Conservation (phyloP, 2,113 vertebrate species). For the Martes martes region DNA sequence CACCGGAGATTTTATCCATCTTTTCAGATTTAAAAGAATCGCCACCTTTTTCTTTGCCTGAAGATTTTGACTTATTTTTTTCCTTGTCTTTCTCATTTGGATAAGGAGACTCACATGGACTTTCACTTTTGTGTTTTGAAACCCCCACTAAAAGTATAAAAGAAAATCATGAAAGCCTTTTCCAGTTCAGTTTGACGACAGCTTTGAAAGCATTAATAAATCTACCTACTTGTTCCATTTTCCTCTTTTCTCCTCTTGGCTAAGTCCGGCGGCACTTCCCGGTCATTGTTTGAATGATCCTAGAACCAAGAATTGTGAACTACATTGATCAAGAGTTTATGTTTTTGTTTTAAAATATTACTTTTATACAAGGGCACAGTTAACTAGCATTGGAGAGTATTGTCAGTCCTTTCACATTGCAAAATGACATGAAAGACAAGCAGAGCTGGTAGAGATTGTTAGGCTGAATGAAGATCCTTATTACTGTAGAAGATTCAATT, state of each 20-base stretch:
- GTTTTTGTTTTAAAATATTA: constrained; percentile 51
- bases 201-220: constrained; percentile 72
- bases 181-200: constrained; percentile 42
- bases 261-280: constrained; percentile 88
- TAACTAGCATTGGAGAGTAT: constrained; percentile 53
- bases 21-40: constrained; percentile 93
- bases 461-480: constrained; percentile 61
- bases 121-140: constrained; percentile 95
- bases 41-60: constrained; percentile 94
- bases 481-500: constrained; percentile 43
- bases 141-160: constrained; percentile 85
- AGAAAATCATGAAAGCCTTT: constrained; percentile 70
- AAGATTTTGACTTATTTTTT: constrained; percentile 96
- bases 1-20: constrained; percentile 93
- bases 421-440: constrained; percentile 61
- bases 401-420: constrained; percentile 23
- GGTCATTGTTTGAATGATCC: constrained; percentile 92
- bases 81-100: constrained; percentile 93
- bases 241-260: constrained; percentile 91
- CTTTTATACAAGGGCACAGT: constrained; percentile 38
- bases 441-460: constrained; percentile 46
- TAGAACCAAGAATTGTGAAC: constrained; percentile 81
- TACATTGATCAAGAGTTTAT: constrained; percentile 63
- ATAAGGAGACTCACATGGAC: constrained; percentile 94
- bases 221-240: constrained; percentile 91